phyloP scores from a whole-genome alignment of 2,797 vertebrate species.

The Agapornis canus region DNA sequence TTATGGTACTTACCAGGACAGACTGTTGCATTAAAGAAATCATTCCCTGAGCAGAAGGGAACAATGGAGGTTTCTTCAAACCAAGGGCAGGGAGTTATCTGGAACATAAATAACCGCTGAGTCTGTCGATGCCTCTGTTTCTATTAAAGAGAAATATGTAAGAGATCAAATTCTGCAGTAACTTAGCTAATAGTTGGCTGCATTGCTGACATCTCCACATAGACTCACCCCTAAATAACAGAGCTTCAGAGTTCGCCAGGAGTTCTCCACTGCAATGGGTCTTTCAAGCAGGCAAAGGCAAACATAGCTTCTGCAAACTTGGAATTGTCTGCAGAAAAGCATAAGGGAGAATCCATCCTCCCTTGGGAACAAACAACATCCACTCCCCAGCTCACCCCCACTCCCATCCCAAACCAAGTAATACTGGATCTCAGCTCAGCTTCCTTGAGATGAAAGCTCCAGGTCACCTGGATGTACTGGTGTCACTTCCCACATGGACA shows the following conservation, averaged over 20 bases:
- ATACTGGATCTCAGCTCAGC: not conserved
- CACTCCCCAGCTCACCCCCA: not conserved
- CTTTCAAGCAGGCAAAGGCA: not conserved
- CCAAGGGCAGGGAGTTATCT: not conserved
- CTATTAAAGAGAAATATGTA: constrained; percentile 13
- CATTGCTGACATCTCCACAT: not conserved
- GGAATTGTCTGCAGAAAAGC: not conserved
- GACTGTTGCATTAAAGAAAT: not conserved
- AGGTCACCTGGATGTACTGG: not conserved
- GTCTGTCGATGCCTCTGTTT: not conserved
- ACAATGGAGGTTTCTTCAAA: not conserved
- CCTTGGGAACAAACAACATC: not conserved
- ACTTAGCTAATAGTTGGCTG: not conserved
- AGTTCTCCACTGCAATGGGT: not conserved
- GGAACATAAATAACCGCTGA: not conserved
- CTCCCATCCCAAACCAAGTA: not conserved
- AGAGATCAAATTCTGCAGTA: not conserved
- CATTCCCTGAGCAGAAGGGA: not conserved
- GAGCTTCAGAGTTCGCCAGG: not conserved
- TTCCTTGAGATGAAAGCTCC: not conserved
- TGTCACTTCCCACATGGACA: not conserved
- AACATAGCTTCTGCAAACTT: not conserved
- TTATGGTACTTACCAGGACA: not conserved
- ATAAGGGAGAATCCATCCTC: not conserved
- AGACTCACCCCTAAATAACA: not conserved